phyloP scores from a whole-genome alignment of 1,140 invertebrate species.

The Trichoplusia ni region DNA sequence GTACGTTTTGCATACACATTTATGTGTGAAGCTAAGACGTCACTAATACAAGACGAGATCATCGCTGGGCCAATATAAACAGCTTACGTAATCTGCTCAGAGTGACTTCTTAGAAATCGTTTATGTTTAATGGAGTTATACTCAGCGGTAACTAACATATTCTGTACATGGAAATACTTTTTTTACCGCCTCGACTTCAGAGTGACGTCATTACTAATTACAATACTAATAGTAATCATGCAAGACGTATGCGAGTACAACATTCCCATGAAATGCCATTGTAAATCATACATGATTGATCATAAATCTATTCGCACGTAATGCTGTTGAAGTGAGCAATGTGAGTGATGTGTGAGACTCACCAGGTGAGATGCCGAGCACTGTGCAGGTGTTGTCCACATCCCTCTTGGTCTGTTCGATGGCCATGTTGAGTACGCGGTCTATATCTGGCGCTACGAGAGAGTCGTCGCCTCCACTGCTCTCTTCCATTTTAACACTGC shows the following conservation, averaged over 20 bases:
- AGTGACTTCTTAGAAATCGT: conserved; percentile 62
- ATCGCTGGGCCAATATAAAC: conserved; percentile 48
- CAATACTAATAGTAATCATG: conserved; percentile 38
- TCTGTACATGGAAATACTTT: conserved; percentile 61
- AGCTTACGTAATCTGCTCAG: conserved; percentile 64
- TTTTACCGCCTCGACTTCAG: conserved; percentile 49
- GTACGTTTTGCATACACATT: conserved; percentile 17
- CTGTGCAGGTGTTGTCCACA: conserved; percentile 91
- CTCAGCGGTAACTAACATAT: conserved; percentile 51
- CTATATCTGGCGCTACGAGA: conserved; percentile 88
- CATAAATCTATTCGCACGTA: conserved; percentile 22
- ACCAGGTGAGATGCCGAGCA: conserved; percentile 93
- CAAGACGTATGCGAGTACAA: conserved; percentile 37
- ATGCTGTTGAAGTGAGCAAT: conserved; percentile 20
- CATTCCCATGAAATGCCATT: conserved; percentile 38
- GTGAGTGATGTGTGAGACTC: conserved; percentile 63
- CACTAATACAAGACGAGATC: conserved; percentile 33
- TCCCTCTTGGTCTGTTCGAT: conserved; percentile 93
- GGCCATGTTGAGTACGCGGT: conserved; percentile 91
- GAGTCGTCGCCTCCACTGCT: conserved; percentile 83
- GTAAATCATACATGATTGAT: conserved; percentile 28
- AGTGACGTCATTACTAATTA: conserved; percentile 66
- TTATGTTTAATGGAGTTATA: conserved; percentile 58
- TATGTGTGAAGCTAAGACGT: conserved; percentile 17
- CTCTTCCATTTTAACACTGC: conserved; percentile 83